phyloP scores from a whole-genome alignment of 2,797 vertebrate species.

The Onychomys torridus region DNA sequence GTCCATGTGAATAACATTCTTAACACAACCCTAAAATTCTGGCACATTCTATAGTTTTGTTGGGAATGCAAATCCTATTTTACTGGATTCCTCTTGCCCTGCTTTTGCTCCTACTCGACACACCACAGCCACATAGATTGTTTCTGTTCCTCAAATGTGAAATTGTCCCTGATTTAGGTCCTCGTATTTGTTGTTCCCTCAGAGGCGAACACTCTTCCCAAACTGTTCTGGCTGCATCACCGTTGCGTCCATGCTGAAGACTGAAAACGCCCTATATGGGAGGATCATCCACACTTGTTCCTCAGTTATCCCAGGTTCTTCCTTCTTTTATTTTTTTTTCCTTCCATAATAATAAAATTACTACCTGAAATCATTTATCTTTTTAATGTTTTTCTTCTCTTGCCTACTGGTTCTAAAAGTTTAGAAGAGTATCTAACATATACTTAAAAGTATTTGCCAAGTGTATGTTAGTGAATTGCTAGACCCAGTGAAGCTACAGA shows the following conservation, averaged over 20 bases:
- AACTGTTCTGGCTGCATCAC: not conserved
- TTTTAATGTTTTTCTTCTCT: not conserved
- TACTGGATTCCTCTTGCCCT: not conserved
- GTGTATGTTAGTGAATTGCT: conserved; percentile 34
- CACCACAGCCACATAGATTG: not conserved
- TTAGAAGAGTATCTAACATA: not conserved
- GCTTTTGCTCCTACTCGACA: not conserved
- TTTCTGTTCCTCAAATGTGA: conserved; percentile 2
- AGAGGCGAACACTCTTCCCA: not conserved
- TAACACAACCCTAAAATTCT: conserved; percentile 29
- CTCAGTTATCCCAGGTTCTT: not conserved
- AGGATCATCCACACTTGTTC: not conserved
- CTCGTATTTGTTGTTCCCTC: not conserved
- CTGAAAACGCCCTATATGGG: not conserved
- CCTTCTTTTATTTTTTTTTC: not conserved
- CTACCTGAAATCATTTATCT: not conserved
- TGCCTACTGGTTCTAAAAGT: not conserved
- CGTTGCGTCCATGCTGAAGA: not conserved
- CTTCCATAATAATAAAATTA: not conserved
- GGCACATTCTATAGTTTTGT: conserved; percentile 34
- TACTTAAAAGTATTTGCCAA: not conserved
- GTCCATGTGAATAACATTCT: not conserved
- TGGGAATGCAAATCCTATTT: not conserved
- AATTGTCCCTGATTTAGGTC: not conserved
- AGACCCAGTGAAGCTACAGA: conserved; percentile 11